A percentile compares a stretch with the other conserved stretches of the same genome.
phyloP scores from a whole-genome alignment of 1,140 invertebrate genomes.

The Callitettix versicolor region DNA sequence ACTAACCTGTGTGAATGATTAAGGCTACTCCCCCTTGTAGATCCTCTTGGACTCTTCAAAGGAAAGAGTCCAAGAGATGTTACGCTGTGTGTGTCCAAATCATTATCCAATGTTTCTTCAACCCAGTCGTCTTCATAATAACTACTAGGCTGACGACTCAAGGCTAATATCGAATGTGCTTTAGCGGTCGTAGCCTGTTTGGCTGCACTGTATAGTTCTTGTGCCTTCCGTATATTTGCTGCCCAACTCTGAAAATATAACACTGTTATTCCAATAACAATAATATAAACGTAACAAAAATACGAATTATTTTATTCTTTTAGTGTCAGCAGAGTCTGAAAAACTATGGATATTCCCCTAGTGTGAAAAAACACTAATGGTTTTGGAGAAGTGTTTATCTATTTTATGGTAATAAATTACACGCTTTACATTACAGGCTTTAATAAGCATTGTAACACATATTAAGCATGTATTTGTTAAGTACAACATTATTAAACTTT shows the following conservation, averaged over 20 bases:
- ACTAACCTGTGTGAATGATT: slow-evolving; percentile 36
- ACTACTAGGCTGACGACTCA: slow-evolving; percentile 24
- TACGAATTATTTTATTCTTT: too few relatives aligned
- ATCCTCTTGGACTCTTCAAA: slow-evolving; percentile 29
- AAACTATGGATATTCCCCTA: too few relatives aligned
- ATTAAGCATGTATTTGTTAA: too few relatives aligned
- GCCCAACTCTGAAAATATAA: slow-evolving; percentile 41
- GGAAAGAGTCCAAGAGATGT: slow-evolving; percentile 29
- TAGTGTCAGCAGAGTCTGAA: too few relatives aligned
- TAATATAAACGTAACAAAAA: too few relatives aligned
- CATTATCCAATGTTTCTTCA: slow-evolving; percentile 23
- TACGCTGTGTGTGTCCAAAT: slow-evolving; percentile 29
- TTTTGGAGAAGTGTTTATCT: too few relatives aligned
- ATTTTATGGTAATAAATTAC: too few relatives aligned
- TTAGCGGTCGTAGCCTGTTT: slow-evolving; percentile 34
- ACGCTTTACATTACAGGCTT: too few relatives aligned
- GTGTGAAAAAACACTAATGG: too few relatives aligned
- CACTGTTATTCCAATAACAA: slow-evolving; percentile 19
- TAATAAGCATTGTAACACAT: too few relatives aligned
- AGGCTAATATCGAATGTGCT: slow-evolving; percentile 25
- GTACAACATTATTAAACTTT: too few relatives aligned
- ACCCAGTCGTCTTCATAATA: slow-evolving; percentile 19
- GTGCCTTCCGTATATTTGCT: slow-evolving; percentile 51
- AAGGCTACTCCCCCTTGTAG: slow-evolving; percentile 31
- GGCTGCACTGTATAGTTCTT: slow-evolving; percentile 47